These are phyloP conservation scores for Murina feae DNA, from an alignment of 2,113 vertebrate genomes.

Conservation along the genomic window DNA sequence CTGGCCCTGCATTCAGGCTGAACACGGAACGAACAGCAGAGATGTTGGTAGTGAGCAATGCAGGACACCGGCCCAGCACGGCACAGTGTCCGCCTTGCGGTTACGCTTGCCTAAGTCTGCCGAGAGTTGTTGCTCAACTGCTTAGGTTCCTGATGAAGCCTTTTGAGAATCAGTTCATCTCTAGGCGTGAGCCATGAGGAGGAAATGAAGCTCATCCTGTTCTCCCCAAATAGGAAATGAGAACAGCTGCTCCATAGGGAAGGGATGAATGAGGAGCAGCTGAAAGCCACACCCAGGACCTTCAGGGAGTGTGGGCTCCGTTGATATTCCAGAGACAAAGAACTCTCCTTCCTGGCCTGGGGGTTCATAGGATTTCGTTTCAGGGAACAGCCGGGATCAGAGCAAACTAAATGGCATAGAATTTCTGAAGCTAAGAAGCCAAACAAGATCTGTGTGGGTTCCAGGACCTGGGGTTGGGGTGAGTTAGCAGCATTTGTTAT, in stretches of 20 bases:
- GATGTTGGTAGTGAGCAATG: background rate
- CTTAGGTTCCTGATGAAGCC: background rate
- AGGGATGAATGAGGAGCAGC: background rate
- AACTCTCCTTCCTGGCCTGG: background rate
- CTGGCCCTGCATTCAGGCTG: background rate
- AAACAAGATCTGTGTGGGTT: background rate
- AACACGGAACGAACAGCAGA: background rate
- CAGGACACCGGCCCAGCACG: rapidly evolving
- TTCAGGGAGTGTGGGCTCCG: background rate
- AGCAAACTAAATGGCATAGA: background rate
- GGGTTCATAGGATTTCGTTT: background rate
- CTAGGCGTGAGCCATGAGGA: background rate
- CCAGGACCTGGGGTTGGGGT: background rate
- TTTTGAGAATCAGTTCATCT: background rate
- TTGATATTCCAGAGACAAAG: background rate
- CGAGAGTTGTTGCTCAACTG: background rate
- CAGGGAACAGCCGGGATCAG: background rate
- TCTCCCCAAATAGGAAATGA: background rate
- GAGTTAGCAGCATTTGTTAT: background rate
- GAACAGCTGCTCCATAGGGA: background rate
- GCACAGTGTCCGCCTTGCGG: background rate
- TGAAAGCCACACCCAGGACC: background rate
- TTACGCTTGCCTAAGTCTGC: background rate
- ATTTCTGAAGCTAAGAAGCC: background rate
- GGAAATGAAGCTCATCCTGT: background rate